These are phyloP conservation scores for Cyanistes caeruleus DNA, from an alignment of 2,113 vertebrate genomes.

Conservation along the genomic window DNA sequence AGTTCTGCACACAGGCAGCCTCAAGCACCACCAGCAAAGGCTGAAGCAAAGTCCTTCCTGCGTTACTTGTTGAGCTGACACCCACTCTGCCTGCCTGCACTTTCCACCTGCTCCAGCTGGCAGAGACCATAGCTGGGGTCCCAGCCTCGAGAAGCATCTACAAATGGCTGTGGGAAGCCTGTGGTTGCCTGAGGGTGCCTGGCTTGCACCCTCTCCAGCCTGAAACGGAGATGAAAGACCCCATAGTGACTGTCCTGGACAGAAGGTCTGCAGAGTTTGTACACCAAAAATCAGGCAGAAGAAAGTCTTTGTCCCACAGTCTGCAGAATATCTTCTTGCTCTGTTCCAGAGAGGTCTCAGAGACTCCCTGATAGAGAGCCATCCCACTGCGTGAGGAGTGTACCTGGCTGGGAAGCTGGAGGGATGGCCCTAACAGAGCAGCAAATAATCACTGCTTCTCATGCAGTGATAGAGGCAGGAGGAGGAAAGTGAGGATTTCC, in stretches of 20 bases:
- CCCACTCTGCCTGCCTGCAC: fast-evolving
- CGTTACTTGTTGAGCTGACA: neutral
- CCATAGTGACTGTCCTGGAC: neutral
- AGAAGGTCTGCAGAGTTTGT: neutral
- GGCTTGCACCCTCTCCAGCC: neutral
- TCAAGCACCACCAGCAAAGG: neutral
- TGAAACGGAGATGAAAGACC: neutral
- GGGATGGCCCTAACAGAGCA: neutral
- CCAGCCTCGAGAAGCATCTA: neutral
- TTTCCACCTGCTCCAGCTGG: neutral
- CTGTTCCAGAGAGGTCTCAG: neutral
- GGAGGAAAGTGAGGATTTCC: neutral
- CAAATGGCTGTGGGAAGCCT: neutral
- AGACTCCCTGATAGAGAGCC: fast-evolving
- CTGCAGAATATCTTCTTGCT: neutral
- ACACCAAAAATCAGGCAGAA: neutral
- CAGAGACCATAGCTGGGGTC: neutral
- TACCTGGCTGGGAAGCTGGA: neutral
- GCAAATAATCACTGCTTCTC: neutral
- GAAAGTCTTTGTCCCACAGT: neutral
- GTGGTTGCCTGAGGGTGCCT: neutral
- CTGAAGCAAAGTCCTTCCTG: neutral
- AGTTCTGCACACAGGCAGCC: neutral
- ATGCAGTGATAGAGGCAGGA: neutral
- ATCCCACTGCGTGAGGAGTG: fast-evolving